These are phyloP conservation scores for Asarcornis scutulata DNA, from an alignment of 2,113 vertebrate genomes.

Conservation along the genomic window DNA sequence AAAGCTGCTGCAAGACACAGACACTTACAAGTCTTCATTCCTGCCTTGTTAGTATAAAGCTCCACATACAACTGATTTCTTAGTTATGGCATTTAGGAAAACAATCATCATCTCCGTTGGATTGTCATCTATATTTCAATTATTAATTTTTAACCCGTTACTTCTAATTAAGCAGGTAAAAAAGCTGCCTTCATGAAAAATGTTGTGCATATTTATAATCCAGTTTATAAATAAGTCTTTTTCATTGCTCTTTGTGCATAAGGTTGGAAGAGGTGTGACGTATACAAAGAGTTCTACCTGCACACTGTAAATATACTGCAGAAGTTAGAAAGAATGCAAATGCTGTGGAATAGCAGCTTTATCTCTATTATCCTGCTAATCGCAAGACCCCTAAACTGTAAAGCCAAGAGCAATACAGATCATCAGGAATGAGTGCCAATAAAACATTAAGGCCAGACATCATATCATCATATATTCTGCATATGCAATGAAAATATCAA, in stretches of 20 bases:
- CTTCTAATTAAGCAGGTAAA: background rate
- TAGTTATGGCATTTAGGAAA: background rate
- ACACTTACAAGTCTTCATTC: background rate
- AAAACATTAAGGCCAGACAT: background rate
- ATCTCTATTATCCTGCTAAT: background rate
- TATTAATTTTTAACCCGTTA: conserved; percentile 24
- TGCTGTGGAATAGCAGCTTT: background rate
- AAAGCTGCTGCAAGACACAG: background rate
- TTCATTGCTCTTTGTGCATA: background rate
- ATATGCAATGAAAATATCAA: background rate
- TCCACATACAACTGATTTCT: background rate
- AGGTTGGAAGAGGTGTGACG: background rate
- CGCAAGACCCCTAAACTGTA: background rate
- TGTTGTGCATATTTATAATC: background rate
- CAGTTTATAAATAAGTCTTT: background rate
- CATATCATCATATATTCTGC: background rate
- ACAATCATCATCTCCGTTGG: background rate
- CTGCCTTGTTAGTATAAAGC: background rate
- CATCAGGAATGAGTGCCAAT: background rate
- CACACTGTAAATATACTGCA: background rate
- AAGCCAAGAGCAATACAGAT: background rate
- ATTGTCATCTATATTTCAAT: background rate
- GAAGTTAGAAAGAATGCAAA: background rate
- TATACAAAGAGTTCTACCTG: background rate
- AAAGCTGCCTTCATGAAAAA: background rate